These are phyloP conservation scores for Pilophorus perplexus DNA, from an alignment of 2,888 invertebrate species.

Conservation along the genomic window DNA sequence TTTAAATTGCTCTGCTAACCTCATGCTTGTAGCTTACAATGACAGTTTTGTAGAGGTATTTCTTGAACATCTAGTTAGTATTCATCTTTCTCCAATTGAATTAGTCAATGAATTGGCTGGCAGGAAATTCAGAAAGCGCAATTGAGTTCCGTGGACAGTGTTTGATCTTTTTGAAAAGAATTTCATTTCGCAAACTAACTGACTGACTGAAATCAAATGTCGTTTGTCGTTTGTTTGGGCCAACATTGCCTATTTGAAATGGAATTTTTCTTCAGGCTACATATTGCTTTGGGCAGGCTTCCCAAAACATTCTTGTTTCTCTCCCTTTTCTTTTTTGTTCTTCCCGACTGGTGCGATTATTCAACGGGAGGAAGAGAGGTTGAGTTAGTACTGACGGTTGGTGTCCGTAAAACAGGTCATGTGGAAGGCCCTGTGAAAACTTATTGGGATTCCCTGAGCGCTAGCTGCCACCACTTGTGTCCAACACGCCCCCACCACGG, in stretches of 20 bases:
- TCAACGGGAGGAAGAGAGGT: conserved; percentile 9
- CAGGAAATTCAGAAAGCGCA: no score
- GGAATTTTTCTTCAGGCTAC: neutral
- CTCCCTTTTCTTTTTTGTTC: neutral
- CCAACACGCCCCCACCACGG: conserved; percentile 15
- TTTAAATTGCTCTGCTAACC: no score
- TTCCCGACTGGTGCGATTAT: neutral
- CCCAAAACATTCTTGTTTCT: neutral
- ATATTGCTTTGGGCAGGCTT: neutral
- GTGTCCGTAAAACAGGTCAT: conserved; percentile 37
- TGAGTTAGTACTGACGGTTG: conserved; percentile 22
- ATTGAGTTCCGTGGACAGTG: no score
- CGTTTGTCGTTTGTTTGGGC: no score
- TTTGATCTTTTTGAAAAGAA: no score
- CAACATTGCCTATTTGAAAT: neutral
- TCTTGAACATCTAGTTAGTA: no score
- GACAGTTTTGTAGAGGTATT: no score
- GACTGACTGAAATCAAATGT: no score
- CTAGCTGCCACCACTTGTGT: conserved; percentile 31
- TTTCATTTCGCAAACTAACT: no score
- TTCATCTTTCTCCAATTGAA: no score
- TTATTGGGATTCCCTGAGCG: conserved; percentile 36
- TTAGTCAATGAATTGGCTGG: no score
- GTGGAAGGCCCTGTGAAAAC: conserved; percentile 33
- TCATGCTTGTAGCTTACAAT: no score